Percentiles rank a stretch among this genome's conserved stretches.
Evolutionary conservation across 2,797 vertebrate species (phyloP).

Genomic region (Takifugu rubripes): DNA sequence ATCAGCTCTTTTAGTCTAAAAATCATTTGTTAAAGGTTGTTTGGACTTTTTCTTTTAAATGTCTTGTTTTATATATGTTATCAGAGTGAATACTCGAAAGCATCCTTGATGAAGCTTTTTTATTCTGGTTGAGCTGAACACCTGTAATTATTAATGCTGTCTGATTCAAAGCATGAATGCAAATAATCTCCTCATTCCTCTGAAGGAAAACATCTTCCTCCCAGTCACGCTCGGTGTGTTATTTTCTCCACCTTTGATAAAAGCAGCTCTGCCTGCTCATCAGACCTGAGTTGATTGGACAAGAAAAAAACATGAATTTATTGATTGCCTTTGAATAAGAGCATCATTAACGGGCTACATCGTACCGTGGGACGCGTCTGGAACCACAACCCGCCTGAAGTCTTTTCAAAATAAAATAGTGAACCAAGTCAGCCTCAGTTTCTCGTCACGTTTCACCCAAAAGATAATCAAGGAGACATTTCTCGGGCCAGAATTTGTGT

Average conservation of each 20-base stretch:
- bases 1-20: too few species aligned
- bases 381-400: constrained; percentile 16
- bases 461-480: constrained; percentile 12
- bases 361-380: constrained; percentile 4
- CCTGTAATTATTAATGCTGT: neutral
- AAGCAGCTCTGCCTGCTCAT: constrained; percentile 14
- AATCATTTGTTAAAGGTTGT: too few species aligned
- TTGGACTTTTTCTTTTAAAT: too few species aligned
- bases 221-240: constrained; percentile 8
- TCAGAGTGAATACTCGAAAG: too few species aligned
- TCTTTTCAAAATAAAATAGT: constrained; percentile 35
- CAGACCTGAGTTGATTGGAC: constrained; percentile 24
- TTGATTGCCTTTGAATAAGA: constrained; percentile 29
- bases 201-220: constrained; percentile 7
- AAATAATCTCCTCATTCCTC: constrained; percentile 4
- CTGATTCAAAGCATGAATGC: constrained; percentile 10
- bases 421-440: constrained; percentile 15
- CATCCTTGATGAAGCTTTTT: too few species aligned
- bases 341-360: constrained; percentile 22
- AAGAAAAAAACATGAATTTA: constrained; percentile 33
- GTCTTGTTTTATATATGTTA: too few species aligned
- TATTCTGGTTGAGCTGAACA: too few species aligned
- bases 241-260: constrained; percentile 12
- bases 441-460: constrained; percentile 9
- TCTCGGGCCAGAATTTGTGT: constrained; percentile 6